These are phyloP conservation scores for Manduca sexta DNA, from an alignment of 1,140 invertebrate genomes.

Conservation along the genomic window DNA sequence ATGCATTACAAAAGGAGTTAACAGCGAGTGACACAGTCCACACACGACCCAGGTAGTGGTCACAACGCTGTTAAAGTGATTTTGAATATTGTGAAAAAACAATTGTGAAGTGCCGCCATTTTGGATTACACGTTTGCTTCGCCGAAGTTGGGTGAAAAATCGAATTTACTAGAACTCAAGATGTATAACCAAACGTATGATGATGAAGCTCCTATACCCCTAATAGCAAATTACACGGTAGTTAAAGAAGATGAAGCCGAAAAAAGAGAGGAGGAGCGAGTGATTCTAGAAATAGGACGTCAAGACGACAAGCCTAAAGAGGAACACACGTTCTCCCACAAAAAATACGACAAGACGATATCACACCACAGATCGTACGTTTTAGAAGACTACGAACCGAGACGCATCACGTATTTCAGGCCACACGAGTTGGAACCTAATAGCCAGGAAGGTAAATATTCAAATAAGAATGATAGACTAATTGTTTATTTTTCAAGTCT, in stretches of 20 bases:
- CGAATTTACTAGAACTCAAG: background rate
- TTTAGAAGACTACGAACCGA: conserved; percentile 54
- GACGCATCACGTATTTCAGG: conserved; percentile 45
- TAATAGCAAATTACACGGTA: conserved; percentile 52
- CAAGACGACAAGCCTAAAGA: conserved; percentile 59
- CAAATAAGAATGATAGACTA: background rate
- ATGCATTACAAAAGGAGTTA: conserved; percentile 64
- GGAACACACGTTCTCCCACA: conserved; percentile 65
- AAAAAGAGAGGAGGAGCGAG: conserved; percentile 48
- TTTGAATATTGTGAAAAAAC: background rate
- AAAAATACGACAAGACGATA: conserved; percentile 71
- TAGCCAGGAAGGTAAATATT: conserved; percentile 38
- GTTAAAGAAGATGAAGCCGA: conserved; percentile 50
- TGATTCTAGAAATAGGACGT: conserved; percentile 67
- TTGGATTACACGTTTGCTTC: background rate
- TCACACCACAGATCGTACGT: conserved; percentile 64
- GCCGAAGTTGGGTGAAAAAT: no score
- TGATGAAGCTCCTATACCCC: conserved; percentile 49
- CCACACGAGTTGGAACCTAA: conserved; percentile 45
- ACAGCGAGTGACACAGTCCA: conserved; percentile 60
- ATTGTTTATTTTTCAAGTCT: conserved; percentile 6
- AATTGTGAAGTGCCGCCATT: background rate
- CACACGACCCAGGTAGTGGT: conserved; percentile 33
- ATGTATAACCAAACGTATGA: conserved; percentile 57
- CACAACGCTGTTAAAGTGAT: conserved; percentile 19